Evolutionary conservation across 2,113 vertebrate genomes (phyloP), one percentile per base, ranked within the genome.

Genomic region (Ciconia stormi): DNA sequence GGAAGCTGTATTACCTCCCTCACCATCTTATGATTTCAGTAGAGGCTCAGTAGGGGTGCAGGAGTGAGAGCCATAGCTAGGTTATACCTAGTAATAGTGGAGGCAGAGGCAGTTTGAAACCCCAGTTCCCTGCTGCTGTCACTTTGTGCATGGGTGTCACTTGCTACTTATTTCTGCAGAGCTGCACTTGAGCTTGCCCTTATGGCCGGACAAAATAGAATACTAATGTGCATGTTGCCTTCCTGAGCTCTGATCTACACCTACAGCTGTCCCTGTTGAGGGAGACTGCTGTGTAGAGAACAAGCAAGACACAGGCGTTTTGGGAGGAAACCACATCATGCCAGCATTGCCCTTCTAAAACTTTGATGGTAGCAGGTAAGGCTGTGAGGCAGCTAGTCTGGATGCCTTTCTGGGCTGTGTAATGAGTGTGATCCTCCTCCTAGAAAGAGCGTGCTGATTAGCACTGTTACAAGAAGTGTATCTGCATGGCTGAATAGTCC

Each of bases 401-500:
- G 47, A 38, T 58, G 29, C 46, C 55, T n/a, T 56, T 58, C 53
- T 53, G 29, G 44, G 50, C 59, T 78, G 29, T 21, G 36, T 40
- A 44, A 8, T 7, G 44, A 78, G 49, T 47, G 13, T 29, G 30
- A 66, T 47, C 34, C 36, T 84, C 53, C 44, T 78, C 70, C 42
- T 44, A 55, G 82, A 71, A 58, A 44, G 3, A 83, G 47, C 65
- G 65, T 78, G 47, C 46, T 82, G 40, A 72, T 84, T 40, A 78
- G 86, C 65, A 36, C 53, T 29, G 30, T 92, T 82, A 52, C 3
- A 81, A 0, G 71, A 90, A 77, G 25, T 30, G 12, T 82, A 62
- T 50, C 78, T 82, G 93, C 95, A 96, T 93, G 94, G 58, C 84
- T 89, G 40, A 77, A 82, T 16, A 34, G 77, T 65, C 56, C 65